These are phyloP conservation scores for Argyrosomus japonicus DNA, from an alignment of 2,113 vertebrate species.

Conservation along the genomic window DNA sequence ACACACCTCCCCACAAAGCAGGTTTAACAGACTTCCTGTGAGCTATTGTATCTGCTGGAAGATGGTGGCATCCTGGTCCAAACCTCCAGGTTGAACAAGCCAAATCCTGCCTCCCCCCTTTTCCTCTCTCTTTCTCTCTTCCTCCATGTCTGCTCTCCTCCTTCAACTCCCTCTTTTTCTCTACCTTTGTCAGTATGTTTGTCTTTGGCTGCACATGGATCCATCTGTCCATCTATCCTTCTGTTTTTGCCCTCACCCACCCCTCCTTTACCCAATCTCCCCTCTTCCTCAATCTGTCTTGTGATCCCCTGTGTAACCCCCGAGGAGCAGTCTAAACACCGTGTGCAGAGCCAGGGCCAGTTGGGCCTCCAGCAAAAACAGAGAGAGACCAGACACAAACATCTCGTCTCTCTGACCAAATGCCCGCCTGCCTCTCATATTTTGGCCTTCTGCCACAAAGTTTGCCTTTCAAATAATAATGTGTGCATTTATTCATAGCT, in stretches of 20 bases:
- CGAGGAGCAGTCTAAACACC: conserved; percentile 64
- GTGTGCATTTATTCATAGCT: neutral
- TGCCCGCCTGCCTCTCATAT: conserved; percentile 28
- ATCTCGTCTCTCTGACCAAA: conserved; percentile 25
- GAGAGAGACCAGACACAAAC: conserved; percentile 67
- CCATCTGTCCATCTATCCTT: conserved; percentile 47
- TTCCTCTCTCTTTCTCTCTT: conserved; percentile 33
- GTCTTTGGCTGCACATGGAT: conserved; percentile 20
- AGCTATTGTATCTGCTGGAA: conserved; percentile 81
- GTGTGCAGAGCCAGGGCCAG: conserved; percentile 52
- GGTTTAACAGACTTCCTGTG: conserved; percentile 82
- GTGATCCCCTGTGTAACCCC: conserved; percentile 52
- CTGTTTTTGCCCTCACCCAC: conserved; percentile 44
- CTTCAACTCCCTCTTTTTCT: neutral
- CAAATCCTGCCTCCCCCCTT: conserved; percentile 29
- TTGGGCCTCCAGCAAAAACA: conserved; percentile 70
- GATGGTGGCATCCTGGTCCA: conserved; percentile 75
- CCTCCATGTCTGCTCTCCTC: conserved; percentile 12
- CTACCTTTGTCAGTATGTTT: conserved; percentile 7
- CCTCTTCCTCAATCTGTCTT: conserved; percentile 51
- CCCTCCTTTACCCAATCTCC: conserved; percentile 15
- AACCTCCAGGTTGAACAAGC: conserved; percentile 62
- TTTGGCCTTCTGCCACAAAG: conserved; percentile 3
- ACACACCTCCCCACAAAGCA: conserved; percentile 62
- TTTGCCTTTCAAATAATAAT: conserved; percentile 14